Percentiles rank a stretch among this genome's conserved stretches.
Evolutionary conservation across 2,113 vertebrate species (phyloP).

Genomic region (Spea bombifrons): DNA sequence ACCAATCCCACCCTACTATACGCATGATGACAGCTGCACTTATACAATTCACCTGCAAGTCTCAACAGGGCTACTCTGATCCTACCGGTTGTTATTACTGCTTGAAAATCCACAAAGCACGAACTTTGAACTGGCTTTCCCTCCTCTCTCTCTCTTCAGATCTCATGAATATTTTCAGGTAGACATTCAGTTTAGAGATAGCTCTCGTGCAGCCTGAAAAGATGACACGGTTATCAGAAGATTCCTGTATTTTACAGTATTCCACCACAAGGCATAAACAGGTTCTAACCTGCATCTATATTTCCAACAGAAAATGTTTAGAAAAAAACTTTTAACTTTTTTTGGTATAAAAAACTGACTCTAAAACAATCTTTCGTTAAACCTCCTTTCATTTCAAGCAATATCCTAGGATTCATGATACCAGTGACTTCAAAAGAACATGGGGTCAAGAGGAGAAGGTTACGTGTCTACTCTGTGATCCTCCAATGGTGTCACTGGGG

Average conservation of each 20-base stretch:
- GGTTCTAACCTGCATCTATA: slow-evolving; percentile 16
- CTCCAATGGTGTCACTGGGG: background rate
- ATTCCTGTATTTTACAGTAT: slow-evolving; percentile 4
- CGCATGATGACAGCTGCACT: slow-evolving; percentile 61
- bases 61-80: slow-evolving; percentile 56
- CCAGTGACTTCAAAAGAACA: slow-evolving; percentile 4
- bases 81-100: slow-evolving; percentile 53
- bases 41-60: slow-evolving; percentile 60
- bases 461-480: background rate
- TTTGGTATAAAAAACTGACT: slow-evolving; percentile 35
- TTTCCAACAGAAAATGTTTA: background rate
- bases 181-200: slow-evolving; percentile 2
- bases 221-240: slow-evolving; percentile 12
- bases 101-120: slow-evolving; percentile 46
- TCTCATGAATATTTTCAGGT: slow-evolving; percentile 14
- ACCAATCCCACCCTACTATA: slow-evolving; percentile 53
- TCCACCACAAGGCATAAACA: slow-evolving; percentile 2
- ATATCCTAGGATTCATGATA: background rate
- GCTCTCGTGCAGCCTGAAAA: slow-evolving; percentile 8
- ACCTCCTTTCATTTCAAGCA: slow-evolving; percentile 18
- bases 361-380: background rate
- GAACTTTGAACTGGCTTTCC: slow-evolving; percentile 35
- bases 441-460: background rate
- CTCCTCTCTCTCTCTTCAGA: background rate
- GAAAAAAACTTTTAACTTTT: background rate